Conservation (phyloP, 2,888 invertebrate genomes). For the Odontothrips loti region DNA sequence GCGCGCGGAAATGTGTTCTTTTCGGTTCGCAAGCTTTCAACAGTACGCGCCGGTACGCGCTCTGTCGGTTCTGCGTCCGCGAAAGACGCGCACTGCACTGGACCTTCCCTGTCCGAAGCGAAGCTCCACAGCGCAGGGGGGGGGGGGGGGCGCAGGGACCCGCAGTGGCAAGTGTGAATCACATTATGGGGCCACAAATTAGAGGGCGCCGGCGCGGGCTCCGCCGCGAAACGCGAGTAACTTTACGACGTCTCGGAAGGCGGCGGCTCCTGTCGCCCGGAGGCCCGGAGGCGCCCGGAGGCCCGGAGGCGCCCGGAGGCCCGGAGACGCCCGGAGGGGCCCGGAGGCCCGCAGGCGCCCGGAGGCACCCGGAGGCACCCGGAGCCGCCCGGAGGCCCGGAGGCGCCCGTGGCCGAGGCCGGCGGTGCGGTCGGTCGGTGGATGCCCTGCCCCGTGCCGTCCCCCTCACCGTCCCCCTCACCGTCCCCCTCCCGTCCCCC, state of each 20-base stretch:
- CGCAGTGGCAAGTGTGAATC: background rate
- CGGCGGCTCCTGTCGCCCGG: background rate
- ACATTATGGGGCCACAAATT: background rate
- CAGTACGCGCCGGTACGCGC: too few relatives aligned
- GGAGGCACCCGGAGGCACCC: background rate
- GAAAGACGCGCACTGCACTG: too few relatives aligned
- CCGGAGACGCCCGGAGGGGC: background rate
- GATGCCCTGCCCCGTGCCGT: background rate
- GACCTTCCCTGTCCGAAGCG: too few relatives aligned
- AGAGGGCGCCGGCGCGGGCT: background rate
- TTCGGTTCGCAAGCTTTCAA: too few relatives aligned
- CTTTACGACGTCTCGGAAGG: conserved; percentile 17
- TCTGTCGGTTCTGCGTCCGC: too few relatives aligned
- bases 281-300: background rate
- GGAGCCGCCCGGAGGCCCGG: background rate
- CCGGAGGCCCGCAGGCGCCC: background rate
- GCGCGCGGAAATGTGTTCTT: too few relatives aligned
- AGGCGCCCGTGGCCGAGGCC: background rate
- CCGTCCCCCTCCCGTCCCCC: background rate
- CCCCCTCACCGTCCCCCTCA: background rate
- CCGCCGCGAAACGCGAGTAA: background rate
- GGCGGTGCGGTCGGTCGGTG: background rate
- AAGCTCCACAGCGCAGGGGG: too few relatives aligned
- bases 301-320: background rate
- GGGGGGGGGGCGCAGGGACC: too few relatives aligned